A percentile compares a stretch with the other conserved stretches of the same genome.
Conservation (phyloP, 2,797 vertebrate species). For the Neomorphus geoffroyi region DNA sequence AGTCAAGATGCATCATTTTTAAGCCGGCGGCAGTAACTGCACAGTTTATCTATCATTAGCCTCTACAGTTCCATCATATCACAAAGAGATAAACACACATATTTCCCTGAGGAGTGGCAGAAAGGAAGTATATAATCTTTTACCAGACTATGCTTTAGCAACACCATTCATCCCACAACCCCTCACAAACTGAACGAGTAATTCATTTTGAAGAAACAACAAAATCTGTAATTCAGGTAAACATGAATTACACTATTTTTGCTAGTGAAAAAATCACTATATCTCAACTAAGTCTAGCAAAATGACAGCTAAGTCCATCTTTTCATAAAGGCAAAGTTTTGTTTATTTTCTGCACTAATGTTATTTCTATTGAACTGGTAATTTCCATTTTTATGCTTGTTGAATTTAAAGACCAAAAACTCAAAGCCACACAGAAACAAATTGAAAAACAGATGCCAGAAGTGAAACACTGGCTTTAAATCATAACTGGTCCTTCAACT, state of each 20-base stretch:
- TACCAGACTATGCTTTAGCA: background rate
- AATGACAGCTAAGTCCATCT: background rate
- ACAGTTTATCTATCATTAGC: background rate
- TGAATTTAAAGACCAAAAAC: background rate
- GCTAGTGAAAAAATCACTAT: background rate
- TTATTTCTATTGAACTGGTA: background rate
- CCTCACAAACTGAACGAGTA: fast-evolving
- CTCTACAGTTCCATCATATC: background rate
- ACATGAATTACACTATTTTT: background rate
- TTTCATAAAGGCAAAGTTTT: background rate
- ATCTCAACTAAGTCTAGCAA: background rate
- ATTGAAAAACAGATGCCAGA: background rate
- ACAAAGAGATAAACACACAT: background rate
- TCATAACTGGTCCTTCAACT: background rate
- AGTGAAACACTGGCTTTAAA: background rate
- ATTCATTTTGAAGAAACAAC: background rate
- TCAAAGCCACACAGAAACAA: background rate
- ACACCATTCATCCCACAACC: background rate
- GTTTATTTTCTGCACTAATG: background rate
- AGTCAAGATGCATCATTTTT: background rate
- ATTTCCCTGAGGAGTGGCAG: background rate
- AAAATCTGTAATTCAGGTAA: background rate
- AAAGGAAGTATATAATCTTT: background rate
- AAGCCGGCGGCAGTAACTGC: background rate
- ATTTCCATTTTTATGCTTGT: background rate